These are phyloP conservation scores for Phymatocera aterrima DNA, from an alignment of 2,888 invertebrate genomes.

Conservation along the genomic window DNA sequence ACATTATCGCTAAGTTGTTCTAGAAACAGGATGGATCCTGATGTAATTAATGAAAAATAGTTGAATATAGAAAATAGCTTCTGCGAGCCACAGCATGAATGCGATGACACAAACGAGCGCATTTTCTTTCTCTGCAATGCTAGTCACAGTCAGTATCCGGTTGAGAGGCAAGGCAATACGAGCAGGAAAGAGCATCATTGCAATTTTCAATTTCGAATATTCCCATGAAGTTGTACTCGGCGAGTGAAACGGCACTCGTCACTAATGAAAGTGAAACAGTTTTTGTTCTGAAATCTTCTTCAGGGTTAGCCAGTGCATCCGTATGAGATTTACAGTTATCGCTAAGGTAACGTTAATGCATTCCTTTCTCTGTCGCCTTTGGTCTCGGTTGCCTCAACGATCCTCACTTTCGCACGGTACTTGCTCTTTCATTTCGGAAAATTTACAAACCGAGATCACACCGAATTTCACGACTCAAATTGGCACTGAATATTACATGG, in stretches of 20 bases:
- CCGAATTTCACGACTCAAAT: not conserved
- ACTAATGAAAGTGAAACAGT: slow-evolving; percentile 30
- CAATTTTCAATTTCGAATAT: not conserved
- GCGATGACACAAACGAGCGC: slow-evolving; percentile 2
- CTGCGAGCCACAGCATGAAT: not conserved
- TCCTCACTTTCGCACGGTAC: not conserved
- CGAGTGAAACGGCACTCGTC: not conserved
- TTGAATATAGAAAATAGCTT: not conserved
- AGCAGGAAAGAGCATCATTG: not conserved
- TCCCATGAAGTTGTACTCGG: not conserved
- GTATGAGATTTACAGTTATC: not conserved
- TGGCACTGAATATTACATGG: not conserved
- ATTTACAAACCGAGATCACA: not conserved
- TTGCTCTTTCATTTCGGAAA: not conserved
- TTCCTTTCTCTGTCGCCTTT: slow-evolving; percentile 24
- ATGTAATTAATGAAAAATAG: not conserved
- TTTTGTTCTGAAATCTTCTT: slow-evolving; percentile 15
- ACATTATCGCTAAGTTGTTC: not conserved
- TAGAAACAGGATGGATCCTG: not conserved
- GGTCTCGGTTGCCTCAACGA: not conserved
- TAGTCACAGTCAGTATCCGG: not conserved
- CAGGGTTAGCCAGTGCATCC: slow-evolving; percentile 25
- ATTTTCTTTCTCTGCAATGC: not conserved
- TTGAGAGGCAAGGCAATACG: not conserved
- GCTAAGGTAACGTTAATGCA: not conserved